Conservation (phyloP, 2,888 invertebrate species). For the Adineta ricciae region DNA sequence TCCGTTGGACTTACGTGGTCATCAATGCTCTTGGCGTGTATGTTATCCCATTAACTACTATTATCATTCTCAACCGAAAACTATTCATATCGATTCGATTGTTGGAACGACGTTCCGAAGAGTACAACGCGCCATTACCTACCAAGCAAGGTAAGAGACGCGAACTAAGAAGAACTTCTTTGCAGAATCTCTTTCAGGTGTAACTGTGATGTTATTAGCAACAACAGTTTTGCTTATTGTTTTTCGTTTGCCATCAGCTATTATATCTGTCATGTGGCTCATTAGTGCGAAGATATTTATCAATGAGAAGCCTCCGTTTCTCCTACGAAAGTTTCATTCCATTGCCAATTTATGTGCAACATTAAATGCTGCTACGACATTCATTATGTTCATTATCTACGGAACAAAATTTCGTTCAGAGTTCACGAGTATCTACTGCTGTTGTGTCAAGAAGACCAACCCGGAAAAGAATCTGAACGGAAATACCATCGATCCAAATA, state of each 20-base stretch:
- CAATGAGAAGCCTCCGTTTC: not conserved
- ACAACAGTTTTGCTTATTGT: not conserved
- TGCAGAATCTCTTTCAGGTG: not conserved
- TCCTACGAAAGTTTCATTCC: not conserved
- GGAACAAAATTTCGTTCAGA: constrained; percentile 17
- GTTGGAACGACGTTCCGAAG: not conserved
- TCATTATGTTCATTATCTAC: constrained; percentile 3
- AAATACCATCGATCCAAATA: not conserved
- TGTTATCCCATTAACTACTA: not conserved
- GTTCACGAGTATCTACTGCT: constrained; percentile 4
- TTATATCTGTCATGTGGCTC: not conserved
- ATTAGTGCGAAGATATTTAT: not conserved
- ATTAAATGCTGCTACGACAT: constrained; percentile 9
- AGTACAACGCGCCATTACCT: not conserved
- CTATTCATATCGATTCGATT: not conserved
- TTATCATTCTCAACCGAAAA: not conserved
- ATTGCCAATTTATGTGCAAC: not conserved
- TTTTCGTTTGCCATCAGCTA: not conserved
- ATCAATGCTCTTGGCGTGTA: not conserved
- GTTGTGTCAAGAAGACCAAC: not conserved
- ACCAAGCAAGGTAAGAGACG: not conserved
- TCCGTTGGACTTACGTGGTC: not conserved
- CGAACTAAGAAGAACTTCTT: too few relatives aligned
- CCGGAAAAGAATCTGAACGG: not conserved
- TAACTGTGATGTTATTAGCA: constrained; percentile 4